A percentile compares a stretch with the other conserved stretches of the same genome.
These are phyloP conservation scores for Perccottus glenii DNA, from an alignment of 2,113 vertebrate genomes.

Conservation along the genomic window DNA sequence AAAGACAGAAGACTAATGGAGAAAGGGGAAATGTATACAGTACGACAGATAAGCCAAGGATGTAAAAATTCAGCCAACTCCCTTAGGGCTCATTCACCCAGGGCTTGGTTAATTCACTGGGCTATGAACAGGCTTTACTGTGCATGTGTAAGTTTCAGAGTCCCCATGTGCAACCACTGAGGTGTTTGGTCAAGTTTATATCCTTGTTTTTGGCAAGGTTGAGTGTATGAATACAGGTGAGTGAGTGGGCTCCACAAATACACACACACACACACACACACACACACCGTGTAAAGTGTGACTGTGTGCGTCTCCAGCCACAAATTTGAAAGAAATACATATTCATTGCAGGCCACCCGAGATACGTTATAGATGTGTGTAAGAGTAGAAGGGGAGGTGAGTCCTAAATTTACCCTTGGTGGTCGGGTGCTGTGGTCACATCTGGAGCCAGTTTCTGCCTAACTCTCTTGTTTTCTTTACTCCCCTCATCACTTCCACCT, in stretches of 20 bases:
- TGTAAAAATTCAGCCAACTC: slow-evolving; percentile 28
- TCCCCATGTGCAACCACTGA: slow-evolving; percentile 64
- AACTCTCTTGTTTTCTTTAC: slow-evolving; percentile 52
- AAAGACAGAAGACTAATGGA: background rate
- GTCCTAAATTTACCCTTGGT: slow-evolving; percentile 71
- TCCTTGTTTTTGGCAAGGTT: slow-evolving; percentile 66
- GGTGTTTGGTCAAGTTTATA: slow-evolving; percentile 73
- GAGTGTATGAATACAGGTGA: slow-evolving; percentile 44
- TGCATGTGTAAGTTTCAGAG: slow-evolving; percentile 37
- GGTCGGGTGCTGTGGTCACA: slow-evolving; percentile 63
- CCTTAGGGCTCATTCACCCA: slow-evolving; percentile 34
- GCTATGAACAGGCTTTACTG: slow-evolving; percentile 54
- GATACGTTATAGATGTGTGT: slow-evolving; percentile 35
- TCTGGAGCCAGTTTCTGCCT: slow-evolving; percentile 65
- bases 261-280: slow-evolving; percentile 15
- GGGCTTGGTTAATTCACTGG: slow-evolving; percentile 55
- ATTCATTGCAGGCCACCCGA: slow-evolving; percentile 44
- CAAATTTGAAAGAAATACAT: slow-evolving; percentile 42
- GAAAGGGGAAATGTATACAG: background rate
- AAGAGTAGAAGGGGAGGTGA: slow-evolving; percentile 55
- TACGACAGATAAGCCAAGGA: background rate
- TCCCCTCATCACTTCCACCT: slow-evolving; percentile 52
- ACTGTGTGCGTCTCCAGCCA: slow-evolving; percentile 18
- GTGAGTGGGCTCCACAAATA: slow-evolving; percentile 32
- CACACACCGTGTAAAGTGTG: slow-evolving; percentile 1